These are phyloP conservation scores for Pachliopta kotzebuea DNA, from an alignment of 2,888 invertebrate species.

Conservation along the genomic window DNA sequence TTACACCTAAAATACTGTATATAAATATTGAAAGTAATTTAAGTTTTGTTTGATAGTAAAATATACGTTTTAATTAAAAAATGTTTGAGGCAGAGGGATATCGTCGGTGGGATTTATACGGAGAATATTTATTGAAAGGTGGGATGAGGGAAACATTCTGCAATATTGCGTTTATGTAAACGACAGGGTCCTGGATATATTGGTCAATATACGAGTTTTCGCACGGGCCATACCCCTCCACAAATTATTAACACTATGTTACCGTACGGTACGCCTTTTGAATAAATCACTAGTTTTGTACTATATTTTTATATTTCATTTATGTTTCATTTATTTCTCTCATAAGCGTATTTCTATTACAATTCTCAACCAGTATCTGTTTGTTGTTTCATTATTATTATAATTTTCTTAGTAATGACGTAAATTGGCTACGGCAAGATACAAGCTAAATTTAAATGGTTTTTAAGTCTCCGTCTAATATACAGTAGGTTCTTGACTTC, in stretches of 20 bases:
- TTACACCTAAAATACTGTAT: no score
- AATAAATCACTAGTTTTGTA: slow-evolving; percentile 1
- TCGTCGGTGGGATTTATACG: background rate
- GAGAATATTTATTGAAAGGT: background rate
- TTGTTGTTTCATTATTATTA: no score
- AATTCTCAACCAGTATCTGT: no score
- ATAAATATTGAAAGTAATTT: no score
- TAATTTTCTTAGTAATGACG: no score
- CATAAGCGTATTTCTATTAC: no score
- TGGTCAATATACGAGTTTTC: slow-evolving; percentile 12
- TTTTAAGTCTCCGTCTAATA: no score
- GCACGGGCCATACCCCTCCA: slow-evolving; percentile 7
- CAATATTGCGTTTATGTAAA: slow-evolving; percentile 6
- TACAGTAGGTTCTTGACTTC: no score
- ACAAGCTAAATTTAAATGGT: no score
- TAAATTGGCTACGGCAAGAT: no score
- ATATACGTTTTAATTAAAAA: background rate
- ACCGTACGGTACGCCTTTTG: background rate
- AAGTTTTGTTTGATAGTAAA: no score
- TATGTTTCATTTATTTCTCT: no score
- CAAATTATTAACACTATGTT: slow-evolving; percentile 14
- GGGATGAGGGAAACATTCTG: background rate
- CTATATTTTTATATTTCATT: background rate
- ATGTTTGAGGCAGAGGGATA: background rate
- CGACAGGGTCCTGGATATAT: slow-evolving; percentile 4